A percentile compares a stretch with the other conserved stretches of the same genome.
These are phyloP conservation scores for Polylopha cassiicola DNA, from an alignment of 2,888 invertebrate genomes.

Conservation along the genomic window DNA sequence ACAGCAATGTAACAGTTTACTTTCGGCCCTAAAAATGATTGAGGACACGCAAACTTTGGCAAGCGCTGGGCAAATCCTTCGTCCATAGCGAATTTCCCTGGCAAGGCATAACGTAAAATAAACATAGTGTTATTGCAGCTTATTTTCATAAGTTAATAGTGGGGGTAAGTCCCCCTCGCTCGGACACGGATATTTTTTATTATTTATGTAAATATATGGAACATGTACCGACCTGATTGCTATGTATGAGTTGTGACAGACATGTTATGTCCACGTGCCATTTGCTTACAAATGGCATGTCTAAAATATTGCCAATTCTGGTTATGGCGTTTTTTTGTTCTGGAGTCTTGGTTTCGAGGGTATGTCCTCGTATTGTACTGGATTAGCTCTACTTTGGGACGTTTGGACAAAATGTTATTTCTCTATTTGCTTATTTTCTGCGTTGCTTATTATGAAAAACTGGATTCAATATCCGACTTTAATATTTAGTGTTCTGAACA, in stretches of 20 bases:
- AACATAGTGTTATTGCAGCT: slow-evolving; percentile 75
- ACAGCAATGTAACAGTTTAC: no score
- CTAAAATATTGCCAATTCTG: slow-evolving; percentile 19
- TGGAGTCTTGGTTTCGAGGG: no score
- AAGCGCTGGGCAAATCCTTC: slow-evolving; percentile 41
- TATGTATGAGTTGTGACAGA: slow-evolving; percentile 25
- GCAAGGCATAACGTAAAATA: slow-evolving; percentile 70
- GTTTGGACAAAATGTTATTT: no score
- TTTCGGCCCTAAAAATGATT: slow-evolving; percentile 6
- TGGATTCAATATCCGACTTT: no score
- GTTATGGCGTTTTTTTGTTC: slow-evolving; percentile 10
- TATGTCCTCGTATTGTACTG: slow-evolving; percentile 14
- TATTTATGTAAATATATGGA: slow-evolving; percentile 46
- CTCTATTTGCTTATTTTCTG: no score
- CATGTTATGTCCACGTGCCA: slow-evolving; percentile 21
- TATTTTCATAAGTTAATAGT: slow-evolving; percentile 77
- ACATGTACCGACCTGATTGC: slow-evolving; percentile 33
- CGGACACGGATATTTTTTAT: slow-evolving; percentile 37
- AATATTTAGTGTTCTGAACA: no score
- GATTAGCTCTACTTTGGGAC: no score
- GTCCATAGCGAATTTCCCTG: slow-evolving; percentile 61
- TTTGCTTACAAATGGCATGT: slow-evolving; percentile 17
- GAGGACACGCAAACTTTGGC: slow-evolving; percentile 38
- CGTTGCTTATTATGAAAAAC: no score
- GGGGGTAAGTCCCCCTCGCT: slow-evolving; percentile 33